Conservation (phyloP, 2,113 vertebrate species). For the Nettapus auritus region DNA sequence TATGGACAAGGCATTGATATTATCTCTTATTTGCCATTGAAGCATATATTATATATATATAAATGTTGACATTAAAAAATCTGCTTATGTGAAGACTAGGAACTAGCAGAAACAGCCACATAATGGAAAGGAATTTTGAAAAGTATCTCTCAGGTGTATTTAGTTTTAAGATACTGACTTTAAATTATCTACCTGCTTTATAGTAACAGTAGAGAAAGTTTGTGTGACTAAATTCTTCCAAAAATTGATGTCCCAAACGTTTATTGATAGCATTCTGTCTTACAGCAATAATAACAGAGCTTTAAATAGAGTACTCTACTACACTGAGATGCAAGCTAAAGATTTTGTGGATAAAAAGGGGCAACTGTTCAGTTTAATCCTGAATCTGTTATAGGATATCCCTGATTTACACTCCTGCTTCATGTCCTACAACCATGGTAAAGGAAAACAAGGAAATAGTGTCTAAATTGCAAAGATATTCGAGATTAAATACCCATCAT, state of each 20-base stretch:
- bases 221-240: neutral
- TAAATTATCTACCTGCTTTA: neutral
- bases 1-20: neutral
- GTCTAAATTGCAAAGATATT: neutral
- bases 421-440: neutral
- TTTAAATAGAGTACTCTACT: neutral
- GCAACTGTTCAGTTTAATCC: neutral
- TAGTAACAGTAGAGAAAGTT: neutral
- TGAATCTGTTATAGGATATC: neutral
- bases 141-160: neutral
- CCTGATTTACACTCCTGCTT: neutral
- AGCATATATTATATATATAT: neutral
- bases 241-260: neutral
- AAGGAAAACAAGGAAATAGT: neutral
- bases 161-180: neutral
- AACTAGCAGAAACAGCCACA: neutral
- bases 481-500: neutral
- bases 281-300: neutral
- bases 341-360: neutral
- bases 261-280: neutral
- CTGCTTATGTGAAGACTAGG: neutral
- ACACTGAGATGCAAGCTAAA: neutral
- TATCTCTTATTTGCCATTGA: neutral
- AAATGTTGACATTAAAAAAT: neutral
- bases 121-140: neutral